phyloP scores from a whole-genome alignment of 2,797 vertebrate genomes.

The Anolis apletophallus region DNA sequence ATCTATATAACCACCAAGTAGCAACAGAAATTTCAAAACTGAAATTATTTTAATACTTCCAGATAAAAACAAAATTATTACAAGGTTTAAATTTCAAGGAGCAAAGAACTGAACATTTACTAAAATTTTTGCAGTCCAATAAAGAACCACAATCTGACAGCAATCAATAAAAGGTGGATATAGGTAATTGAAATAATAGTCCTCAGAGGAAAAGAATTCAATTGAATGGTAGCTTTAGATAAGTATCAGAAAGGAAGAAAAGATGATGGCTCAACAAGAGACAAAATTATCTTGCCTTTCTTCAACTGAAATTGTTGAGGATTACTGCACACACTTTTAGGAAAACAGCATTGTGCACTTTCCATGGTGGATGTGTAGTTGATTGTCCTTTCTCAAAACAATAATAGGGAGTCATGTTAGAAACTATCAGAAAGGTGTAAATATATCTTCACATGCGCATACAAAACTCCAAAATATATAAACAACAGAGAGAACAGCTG shows the following conservation, averaged over 20 bases:
- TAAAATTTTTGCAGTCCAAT: slow-evolving; percentile 15
- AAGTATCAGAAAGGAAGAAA: not conserved
- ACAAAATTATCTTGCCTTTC: not conserved
- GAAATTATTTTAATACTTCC: not conserved
- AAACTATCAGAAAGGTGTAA: not conserved
- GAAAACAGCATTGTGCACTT: not conserved
- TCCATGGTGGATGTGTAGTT: not conserved
- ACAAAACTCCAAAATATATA: not conserved
- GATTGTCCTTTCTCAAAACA: not conserved
- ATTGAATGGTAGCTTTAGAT: slow-evolving; percentile 18
- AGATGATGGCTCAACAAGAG: slow-evolving; percentile 9
- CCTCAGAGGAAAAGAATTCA: slow-evolving; percentile 27
- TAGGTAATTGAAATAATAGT: slow-evolving; percentile 48
- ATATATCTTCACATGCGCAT: slow-evolving; percentile 9
- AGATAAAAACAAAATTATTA: slow-evolving; percentile 4
- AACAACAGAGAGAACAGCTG: not conserved
- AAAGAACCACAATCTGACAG: slow-evolving; percentile 34
- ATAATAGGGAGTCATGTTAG: not conserved
- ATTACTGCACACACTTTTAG: not conserved
- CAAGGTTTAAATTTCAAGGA: slow-evolving; percentile 14
- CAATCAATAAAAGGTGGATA: slow-evolving; percentile 29
- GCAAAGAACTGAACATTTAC: not conserved
- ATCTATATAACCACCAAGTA: too few relatives aligned
- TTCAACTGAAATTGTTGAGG: not conserved
- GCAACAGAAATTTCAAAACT: not conserved